These are phyloP conservation scores for Oreamnos americanus DNA, from an alignment of 2,113 vertebrate species.

Conservation along the genomic window DNA sequence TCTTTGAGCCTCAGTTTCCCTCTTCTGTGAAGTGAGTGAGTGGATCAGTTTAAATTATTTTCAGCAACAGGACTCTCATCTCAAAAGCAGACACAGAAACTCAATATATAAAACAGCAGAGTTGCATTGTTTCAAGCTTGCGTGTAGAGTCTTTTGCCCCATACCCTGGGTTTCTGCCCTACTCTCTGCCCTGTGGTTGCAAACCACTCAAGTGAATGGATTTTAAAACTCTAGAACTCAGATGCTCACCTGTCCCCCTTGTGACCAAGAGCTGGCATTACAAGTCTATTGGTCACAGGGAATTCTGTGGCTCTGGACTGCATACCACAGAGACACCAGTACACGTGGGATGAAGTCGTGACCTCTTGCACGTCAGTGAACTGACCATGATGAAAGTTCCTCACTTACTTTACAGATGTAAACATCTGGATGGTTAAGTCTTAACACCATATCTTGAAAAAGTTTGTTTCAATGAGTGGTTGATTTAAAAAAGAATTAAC, in stretches of 20 bases:
- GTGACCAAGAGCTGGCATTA: background rate
- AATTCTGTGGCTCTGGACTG: background rate
- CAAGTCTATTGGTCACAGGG: background rate
- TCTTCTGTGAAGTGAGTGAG: background rate
- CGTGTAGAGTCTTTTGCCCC: background rate
- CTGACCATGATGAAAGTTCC: background rate
- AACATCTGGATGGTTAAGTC: background rate
- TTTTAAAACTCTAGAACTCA: slow-evolving; percentile 17
- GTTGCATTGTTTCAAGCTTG: background rate
- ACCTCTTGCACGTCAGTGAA: background rate
- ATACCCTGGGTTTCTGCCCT: background rate
- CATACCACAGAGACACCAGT: background rate
- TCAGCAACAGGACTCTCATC: background rate
- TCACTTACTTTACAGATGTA: background rate
- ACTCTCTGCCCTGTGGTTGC: background rate
- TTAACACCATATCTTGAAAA: background rate
- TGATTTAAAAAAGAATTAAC: background rate
- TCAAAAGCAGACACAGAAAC: background rate
- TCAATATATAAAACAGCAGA: background rate
- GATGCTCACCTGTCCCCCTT: background rate
- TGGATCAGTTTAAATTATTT: background rate
- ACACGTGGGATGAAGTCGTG: background rate
- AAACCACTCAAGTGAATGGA: background rate
- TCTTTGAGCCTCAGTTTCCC: background rate
- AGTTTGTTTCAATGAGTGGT: background rate